A percentile compares a stretch with the other conserved stretches of the same genome.
Conservation (phyloP, 2,113 vertebrate species). For the Calypte anna region DNA sequence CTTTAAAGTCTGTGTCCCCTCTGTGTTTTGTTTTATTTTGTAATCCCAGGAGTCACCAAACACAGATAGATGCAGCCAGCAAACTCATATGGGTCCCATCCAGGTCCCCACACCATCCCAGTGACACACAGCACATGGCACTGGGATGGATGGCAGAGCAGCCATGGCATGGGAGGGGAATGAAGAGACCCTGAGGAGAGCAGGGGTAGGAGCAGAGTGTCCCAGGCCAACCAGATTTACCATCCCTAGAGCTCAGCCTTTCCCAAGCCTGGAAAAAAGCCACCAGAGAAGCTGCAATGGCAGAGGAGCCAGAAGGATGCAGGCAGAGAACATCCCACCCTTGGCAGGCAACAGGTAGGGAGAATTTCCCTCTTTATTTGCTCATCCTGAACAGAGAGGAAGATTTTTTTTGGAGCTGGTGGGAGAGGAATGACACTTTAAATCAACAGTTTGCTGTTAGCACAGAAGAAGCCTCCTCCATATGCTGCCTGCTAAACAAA, state of each 20-base stretch:
- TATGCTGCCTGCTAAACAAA: slow-evolving; percentile 45
- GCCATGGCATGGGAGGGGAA: neutral
- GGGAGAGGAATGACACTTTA: neutral
- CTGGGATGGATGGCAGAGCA: accelerated
- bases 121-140: neutral
- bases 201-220: neutral
- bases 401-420: neutral
- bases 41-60: no score
- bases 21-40: neutral
- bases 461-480: slow-evolving; percentile 3
- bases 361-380: neutral
- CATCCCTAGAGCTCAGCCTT: neutral
- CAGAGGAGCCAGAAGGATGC: neutral
- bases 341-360: neutral
- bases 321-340: neutral
- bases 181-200: neutral
- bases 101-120: neutral
- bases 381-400: neutral
- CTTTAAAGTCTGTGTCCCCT: neutral
- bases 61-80: neutral
- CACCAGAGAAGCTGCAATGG: neutral
- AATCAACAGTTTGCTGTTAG: slow-evolving; percentile 17
- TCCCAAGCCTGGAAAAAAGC: neutral
- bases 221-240: neutral
- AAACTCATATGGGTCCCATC: accelerated